phyloP scores from a whole-genome alignment of 53 echinoderm and acorn worm species.

The Zoroaster sp. region DNA sequence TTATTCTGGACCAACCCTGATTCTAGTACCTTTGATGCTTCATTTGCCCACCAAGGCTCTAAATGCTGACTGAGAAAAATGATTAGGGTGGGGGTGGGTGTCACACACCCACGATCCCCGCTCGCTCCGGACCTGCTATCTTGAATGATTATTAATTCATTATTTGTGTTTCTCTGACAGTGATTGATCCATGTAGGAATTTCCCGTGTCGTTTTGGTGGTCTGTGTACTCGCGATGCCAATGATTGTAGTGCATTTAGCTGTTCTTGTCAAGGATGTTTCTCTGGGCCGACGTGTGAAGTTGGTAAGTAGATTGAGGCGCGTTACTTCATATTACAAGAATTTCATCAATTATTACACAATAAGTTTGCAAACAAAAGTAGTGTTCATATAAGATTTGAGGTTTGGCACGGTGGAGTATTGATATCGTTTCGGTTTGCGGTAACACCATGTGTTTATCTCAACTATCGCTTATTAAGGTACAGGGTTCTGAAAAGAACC shows the following conservation, averaged over 20 bases:
- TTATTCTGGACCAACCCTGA: no score
- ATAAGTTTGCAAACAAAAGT: no score
- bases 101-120: not conserved
- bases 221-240: conserved; percentile 31
- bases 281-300: conserved; percentile 70
- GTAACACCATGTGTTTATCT: no score
- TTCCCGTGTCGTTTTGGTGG: conserved; percentile 85
- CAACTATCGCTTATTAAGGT: no score
- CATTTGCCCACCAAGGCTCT: no score
- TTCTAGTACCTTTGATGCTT: no score
- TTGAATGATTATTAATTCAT: not conserved
- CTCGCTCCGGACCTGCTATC: not conserved
- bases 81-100: not conserved
- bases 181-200: conserved; percentile 71
- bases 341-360: no score
- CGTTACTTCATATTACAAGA: not conserved
- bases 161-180: conserved; percentile 39
- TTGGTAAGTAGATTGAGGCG: conserved; percentile 38
- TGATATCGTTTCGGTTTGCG: no score
- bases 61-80: no score
- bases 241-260: conserved; percentile 60
- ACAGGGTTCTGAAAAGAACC: no score
- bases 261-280: conserved; percentile 79
- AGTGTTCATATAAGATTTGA: no score
- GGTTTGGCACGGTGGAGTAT: no score